Conservation (phyloP, 2,888 invertebrate species). For the Entomobrya multifasciata region DNA sequence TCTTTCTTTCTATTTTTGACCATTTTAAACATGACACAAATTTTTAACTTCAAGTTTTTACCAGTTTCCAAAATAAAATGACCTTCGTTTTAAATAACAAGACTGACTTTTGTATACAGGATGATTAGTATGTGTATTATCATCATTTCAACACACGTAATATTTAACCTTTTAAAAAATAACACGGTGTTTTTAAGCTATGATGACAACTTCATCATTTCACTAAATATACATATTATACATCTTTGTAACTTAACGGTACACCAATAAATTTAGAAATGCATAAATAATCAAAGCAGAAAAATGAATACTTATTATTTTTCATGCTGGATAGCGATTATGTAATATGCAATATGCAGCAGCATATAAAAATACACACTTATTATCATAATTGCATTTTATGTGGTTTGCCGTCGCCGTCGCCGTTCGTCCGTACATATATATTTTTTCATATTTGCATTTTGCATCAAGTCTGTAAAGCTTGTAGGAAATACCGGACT, state of each 20-base stretch:
- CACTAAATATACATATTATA: too few relatives aligned
- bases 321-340: not conserved
- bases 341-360: too few relatives aligned
- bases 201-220: slow-evolving; percentile 6
- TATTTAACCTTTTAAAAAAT: not conserved
- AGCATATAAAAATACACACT: too few relatives aligned
- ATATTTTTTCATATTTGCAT: slow-evolving; percentile 19
- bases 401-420: too few relatives aligned
- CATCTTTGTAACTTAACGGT: too few relatives aligned
- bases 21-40: slow-evolving; percentile 22
- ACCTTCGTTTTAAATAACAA: slow-evolving; percentile 34
- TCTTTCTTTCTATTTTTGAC: not conserved
- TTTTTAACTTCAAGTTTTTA: not conserved
- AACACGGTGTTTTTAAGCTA: too few relatives aligned
- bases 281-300: too few relatives aligned
- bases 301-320: not conserved
- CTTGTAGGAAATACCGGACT: slow-evolving; percentile 26
- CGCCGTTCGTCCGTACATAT: too few relatives aligned
- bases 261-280: too few relatives aligned
- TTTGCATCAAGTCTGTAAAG: not conserved
- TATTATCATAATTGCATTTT: too few relatives aligned
- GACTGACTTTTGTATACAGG: too few relatives aligned
- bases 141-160: not conserved
- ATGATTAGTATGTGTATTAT: not conserved
- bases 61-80: slow-evolving; percentile 40